Base-by-base conservation (phyloP, 2,888 invertebrate species). In the Calameuta filiformis region DNA sequence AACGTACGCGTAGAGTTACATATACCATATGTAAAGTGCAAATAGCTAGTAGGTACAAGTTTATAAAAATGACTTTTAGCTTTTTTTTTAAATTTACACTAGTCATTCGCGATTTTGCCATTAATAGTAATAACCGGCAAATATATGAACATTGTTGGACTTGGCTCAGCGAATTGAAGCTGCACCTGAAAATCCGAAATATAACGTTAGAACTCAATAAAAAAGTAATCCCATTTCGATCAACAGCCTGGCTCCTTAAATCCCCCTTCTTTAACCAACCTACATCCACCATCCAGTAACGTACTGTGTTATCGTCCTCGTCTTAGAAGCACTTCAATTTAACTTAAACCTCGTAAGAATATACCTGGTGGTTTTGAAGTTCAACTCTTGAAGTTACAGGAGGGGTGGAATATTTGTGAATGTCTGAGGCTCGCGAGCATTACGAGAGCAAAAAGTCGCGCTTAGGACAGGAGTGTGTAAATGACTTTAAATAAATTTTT, bases 321-420 rank as follows among this genome's bases (percentile, higher is more conserved):
- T 56, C 2, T 23, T 56, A 75, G 81, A 75, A 79, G 79, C 77
- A 79, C 82, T 83, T 82, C 81, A 84, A 84, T 83, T 84, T 86
- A 86, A 85, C 81, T 84, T 84, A 81, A 85, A 84, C 83, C 82
- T 83, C 81, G 80, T 84, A 85, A 84, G 82, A 83, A 83, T 84
- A 76, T 73, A 30, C 31, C 69, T n/a, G 40, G 37, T 69, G 68
- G 75, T 35, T 40, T 35, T 35, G 35, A 35, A 69, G 35, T 74
- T 37, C 35, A 23, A 37, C 12, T 30, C 30, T 74, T 35, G 34
- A 31, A 40, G n/a, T 30, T 34, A 15, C 12, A 76, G 71, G 23
- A 68, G 34, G 33, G 33, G 77, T 33, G 40, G 71, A 30, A 33
- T 71, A 35, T 11, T 56, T 56, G 56, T 23, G 56, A 56, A 56